These are phyloP conservation scores for Caenorhabditis sp. DNA, from an alignment of 2,888 invertebrate genomes.

Conservation along the genomic window DNA sequence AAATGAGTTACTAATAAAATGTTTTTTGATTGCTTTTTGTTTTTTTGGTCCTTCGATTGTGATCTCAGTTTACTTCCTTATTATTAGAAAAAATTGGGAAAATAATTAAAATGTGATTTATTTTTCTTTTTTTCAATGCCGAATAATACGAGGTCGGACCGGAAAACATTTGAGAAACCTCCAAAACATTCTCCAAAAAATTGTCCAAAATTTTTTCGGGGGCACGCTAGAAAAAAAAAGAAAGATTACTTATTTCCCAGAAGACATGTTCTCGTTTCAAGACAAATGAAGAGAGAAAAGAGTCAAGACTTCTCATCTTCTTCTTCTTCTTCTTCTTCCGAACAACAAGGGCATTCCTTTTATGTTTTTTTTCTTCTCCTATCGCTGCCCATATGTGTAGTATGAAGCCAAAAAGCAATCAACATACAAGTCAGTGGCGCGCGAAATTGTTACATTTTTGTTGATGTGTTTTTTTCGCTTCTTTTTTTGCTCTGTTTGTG, in stretches of 20 bases:
- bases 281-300: neutral
- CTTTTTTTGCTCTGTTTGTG: neutral
- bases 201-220: neutral
- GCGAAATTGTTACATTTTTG: conserved; percentile 24
- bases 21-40: neutral
- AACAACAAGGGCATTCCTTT: neutral
- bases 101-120: no score
- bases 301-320: no score
- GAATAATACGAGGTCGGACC: no score
- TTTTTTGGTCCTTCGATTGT: neutral
- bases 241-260: neutral
- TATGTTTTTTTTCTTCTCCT: neutral
- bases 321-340: no score
- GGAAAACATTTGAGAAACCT: no score
- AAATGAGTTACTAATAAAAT: neutral
- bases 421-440: conserved; percentile 37
- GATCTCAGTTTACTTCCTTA: neutral
- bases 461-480: neutral
- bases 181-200: no score
- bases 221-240: neutral
- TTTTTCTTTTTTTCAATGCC: no score
- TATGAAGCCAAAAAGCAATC: conserved; percentile 16
- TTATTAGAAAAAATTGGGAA: no score
- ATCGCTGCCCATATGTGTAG: neutral
- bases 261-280: neutral